Conservation (phyloP, 2,888 invertebrate genomes). For the Opisthograptis luteolata region DNA sequence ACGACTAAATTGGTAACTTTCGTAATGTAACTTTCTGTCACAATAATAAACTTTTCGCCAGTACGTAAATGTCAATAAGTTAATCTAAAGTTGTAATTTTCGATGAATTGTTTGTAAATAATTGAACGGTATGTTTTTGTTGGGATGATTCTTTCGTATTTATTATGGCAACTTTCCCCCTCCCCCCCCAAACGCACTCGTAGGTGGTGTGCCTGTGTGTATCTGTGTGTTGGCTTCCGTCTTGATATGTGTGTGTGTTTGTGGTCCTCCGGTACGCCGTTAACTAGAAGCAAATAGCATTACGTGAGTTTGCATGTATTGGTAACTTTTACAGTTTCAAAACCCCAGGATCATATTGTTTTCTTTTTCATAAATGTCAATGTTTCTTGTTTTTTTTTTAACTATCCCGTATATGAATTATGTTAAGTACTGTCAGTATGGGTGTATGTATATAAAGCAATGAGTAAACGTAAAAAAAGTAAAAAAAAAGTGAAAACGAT, state of each 20-base stretch:
- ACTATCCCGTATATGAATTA: not conserved
- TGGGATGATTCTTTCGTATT: constrained; percentile 50
- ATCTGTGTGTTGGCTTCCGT: constrained; percentile 74
- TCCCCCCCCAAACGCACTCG: constrained; percentile 58
- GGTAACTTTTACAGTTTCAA: constrained; percentile 22
- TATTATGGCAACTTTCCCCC: constrained; percentile 60
- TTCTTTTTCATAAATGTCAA: constrained; percentile 1
- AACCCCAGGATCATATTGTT: constrained; percentile 5
- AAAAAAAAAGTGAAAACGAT: constrained; percentile 32
- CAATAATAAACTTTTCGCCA: not conserved
- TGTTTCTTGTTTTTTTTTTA: not conserved
- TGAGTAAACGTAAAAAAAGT: constrained; percentile 37
- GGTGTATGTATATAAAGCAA: constrained; percentile 25
- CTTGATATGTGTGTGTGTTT: constrained; percentile 83
- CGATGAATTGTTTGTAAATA: not conserved
- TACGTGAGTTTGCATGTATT: constrained; percentile 67
- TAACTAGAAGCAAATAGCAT: constrained; percentile 82
- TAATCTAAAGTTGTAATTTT: too few species aligned
- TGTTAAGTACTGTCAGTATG: constrained; percentile 20
- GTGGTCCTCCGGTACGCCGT: constrained; percentile 73
- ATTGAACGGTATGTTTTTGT: constrained; percentile 14
- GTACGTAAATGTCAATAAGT: too few species aligned
- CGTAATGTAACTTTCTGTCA: not conserved
- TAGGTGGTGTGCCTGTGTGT: constrained; percentile 74
- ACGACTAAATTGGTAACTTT: constrained; percentile 30